Base-by-base conservation (phyloP, 2,888 invertebrate genomes). In the Enoplolaimus lenunculus region DNA sequence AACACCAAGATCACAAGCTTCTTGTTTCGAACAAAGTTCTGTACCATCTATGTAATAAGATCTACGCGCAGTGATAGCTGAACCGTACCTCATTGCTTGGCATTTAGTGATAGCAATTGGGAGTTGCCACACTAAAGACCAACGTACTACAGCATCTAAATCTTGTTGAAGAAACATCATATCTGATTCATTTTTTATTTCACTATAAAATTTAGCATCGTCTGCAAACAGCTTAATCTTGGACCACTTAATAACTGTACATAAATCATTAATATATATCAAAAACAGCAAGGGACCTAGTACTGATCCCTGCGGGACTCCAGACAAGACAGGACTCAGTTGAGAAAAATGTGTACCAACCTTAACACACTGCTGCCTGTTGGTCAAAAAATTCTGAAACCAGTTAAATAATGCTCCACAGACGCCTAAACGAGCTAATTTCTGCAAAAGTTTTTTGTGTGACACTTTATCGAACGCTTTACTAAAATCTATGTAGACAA, bases 401-500 rank as follows among this genome's bases (percentile, higher is more conserved):
- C 64, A 64, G 26, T n/a, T 64, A 64, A 28, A n/a, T 28, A 7
- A 7, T 64, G n/a, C 28, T 7, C n/a, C n/a, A 64, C 7, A 28
- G 30, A 64, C 30, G 7, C 64, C 64, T 13, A 28, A 64, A 7
- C 7, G 7, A 7, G 13, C n/a, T 28, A 64, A 30, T n/a, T 64
- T 64, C 13, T 13, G 13, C 7, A 64, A 7, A 28, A 64, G n/a
- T 64, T 64, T n/a, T 28, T 7, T 64, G 64, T 64, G 64, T 7
- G 64, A 64, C 13, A 64, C 64, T 13, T 13, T 64, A n/a, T 64
- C 64, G 30, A 64, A 64, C 13, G 64, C 64, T n/a, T 64, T 64
- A n/a, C 64, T 13, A 64, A 64, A 64, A n/a, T 64, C 64, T 28
- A 64, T 64, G 30, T 64, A 64, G 26, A n/a, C 64, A 64, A 64